Percentiles rank a stretch among this genome's conserved stretches.
These are phyloP conservation scores for Psephotus haematonotus DNA, from an alignment of 2,113 vertebrate genomes.

Conservation along the genomic window DNA sequence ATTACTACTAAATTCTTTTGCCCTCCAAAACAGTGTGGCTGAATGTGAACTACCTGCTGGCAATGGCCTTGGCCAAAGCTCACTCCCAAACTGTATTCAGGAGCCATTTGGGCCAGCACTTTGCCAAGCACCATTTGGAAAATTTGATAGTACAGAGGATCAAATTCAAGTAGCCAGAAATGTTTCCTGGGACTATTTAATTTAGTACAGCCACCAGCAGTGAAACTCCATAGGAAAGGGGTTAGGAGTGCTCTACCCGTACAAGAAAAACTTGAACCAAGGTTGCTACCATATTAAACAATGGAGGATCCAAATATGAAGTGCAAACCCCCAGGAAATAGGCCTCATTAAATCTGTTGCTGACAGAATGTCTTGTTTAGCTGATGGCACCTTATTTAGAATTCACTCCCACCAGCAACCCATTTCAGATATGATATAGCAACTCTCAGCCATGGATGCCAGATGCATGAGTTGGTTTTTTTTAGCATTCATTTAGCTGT, in stretches of 20 bases:
- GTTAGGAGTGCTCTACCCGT: neutral
- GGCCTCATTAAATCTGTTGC: conserved; percentile 2
- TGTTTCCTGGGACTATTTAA: neutral
- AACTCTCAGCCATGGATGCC: neutral
- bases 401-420: conserved; percentile 5
- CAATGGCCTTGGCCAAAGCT: neutral
- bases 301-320: neutral
- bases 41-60: neutral
- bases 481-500: neutral
- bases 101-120: neutral
- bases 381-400: conserved; percentile 30
- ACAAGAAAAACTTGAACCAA: neutral
- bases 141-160: neutral
- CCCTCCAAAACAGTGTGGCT: neutral
- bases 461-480: neutral
- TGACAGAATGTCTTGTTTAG: neutral
- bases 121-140: rapidly evolving
- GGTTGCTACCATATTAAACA: neutral
- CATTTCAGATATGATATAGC: conserved; percentile 16
- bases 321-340: neutral
- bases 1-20: neutral
- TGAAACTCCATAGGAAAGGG: neutral
- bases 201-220: neutral
- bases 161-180: neutral
- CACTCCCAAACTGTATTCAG: neutral